Percentiles rank a stretch among this genome's conserved stretches.
These are phyloP conservation scores for Helicolenus hilgendorfi DNA, from an alignment of 2,797 vertebrate species.

Conservation along the genomic window DNA sequence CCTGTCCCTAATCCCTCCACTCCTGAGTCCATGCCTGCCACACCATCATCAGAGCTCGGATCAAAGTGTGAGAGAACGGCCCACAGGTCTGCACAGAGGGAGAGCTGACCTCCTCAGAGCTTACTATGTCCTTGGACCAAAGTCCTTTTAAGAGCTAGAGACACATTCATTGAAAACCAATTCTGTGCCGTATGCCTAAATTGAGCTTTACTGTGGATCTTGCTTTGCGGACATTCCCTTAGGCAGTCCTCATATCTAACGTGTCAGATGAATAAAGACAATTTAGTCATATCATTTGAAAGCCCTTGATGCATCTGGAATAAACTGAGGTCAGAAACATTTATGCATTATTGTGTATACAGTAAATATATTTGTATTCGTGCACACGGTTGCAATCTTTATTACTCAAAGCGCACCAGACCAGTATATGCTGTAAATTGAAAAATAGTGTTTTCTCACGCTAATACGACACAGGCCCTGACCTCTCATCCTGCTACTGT, in stretches of 20 bases:
- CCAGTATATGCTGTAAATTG: constrained; percentile 77
- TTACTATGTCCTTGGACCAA: constrained; percentile 82
- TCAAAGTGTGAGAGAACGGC: constrained; percentile 80
- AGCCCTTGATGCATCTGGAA: constrained; percentile 9
- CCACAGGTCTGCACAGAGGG: constrained; percentile 72
- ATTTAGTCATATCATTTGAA: constrained; percentile 46
- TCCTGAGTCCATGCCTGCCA: constrained; percentile 72
- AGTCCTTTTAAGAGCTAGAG: constrained; percentile 70
- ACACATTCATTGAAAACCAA: constrained; percentile 65
- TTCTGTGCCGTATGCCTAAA: constrained; percentile 53
- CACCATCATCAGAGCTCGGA: constrained; percentile 76
- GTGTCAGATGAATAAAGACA: constrained; percentile 34
- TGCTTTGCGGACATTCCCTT: constrained; percentile 57
- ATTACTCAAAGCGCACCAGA: constrained; percentile 68
- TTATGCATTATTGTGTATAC: constrained; percentile 12
- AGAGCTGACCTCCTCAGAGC: constrained; percentile 81
- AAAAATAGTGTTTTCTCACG: constrained; percentile 89
- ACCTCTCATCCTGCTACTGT: constrained; percentile 87
- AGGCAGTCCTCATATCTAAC: constrained; percentile 42
- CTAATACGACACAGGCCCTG: constrained; percentile 87
- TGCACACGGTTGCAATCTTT: constrained; percentile 38
- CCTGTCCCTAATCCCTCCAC: constrained; percentile 83
- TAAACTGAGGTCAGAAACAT: constrained; percentile 18
- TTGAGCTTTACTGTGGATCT: constrained; percentile 63
- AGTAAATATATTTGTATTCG: constrained; percentile 46